Percentiles rank a stretch among this genome's conserved stretches.
Conservation (phyloP, 1,140 invertebrate species). For the Nasonia longicornis region DNA sequence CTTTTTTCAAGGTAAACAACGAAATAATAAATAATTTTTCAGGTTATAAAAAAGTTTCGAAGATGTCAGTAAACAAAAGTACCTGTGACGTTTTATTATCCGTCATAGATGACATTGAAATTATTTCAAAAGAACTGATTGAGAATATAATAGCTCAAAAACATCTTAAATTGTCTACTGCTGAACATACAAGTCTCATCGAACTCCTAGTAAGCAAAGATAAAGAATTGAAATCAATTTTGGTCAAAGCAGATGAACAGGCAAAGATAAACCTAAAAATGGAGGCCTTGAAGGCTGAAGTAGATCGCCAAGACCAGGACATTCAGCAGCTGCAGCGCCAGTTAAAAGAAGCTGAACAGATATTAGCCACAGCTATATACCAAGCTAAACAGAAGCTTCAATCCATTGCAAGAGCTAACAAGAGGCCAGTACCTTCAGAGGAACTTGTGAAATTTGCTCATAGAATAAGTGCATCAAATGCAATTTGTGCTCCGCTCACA, state of each 20-base stretch:
- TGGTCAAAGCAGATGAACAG: conserved; percentile 90
- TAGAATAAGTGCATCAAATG: conserved; percentile 96
- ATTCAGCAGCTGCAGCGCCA: conserved; percentile 93
- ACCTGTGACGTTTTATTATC: conserved; percentile 86
- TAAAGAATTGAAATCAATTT: conserved; percentile 86
- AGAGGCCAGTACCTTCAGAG: conserved; percentile 86
- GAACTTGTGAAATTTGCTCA: conserved; percentile 95
- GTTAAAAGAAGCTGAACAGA: conserved; percentile 95
- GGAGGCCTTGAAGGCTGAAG: conserved; percentile 88
- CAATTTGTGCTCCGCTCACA: conserved; percentile 94
- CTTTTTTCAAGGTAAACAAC: no score
- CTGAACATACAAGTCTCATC: conserved; percentile 86
- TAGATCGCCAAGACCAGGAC: conserved; percentile 92
- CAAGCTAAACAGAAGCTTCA: conserved; percentile 97
- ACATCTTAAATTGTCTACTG: conserved; percentile 82
- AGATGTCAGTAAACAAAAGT: conserved; percentile 82
- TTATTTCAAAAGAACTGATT: conserved; percentile 92
- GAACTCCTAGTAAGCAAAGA: conserved; percentile 91
- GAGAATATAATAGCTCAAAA: conserved; percentile 92
- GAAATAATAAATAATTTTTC: not conserved
- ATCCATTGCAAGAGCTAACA: conserved; percentile 87
- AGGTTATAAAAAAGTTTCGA: not conserved
- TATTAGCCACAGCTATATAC: conserved; percentile 94
- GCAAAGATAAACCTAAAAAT: conserved; percentile 94
- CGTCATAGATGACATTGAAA: conserved; percentile 90